These are phyloP conservation scores for Hypolimnas misippus DNA, from an alignment of 2,888 invertebrate genomes.

Conservation along the genomic window DNA sequence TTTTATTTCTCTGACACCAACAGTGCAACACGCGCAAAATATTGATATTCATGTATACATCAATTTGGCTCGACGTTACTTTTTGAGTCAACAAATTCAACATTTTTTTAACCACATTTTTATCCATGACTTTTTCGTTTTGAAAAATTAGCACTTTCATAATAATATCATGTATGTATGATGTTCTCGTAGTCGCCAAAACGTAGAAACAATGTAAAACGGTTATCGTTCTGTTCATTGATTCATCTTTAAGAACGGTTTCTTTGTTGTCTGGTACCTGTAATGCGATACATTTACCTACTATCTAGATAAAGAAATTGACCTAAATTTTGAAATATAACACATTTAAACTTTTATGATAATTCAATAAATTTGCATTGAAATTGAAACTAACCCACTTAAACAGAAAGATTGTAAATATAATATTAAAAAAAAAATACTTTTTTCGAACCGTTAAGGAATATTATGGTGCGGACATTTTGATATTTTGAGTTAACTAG, in stretches of 20 bases:
- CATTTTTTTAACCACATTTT: constrained; percentile 69
- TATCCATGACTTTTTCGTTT: constrained; percentile 76
- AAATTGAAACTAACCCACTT: too few species aligned
- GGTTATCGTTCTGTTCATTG: constrained; percentile 81
- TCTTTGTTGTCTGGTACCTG: constrained; percentile 66
- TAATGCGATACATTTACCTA: constrained; percentile 50
- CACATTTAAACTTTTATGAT: neutral
- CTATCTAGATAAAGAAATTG: neutral
- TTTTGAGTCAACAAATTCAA: constrained; percentile 63
- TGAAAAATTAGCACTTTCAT: constrained; percentile 80
- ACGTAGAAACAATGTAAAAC: constrained; percentile 82
- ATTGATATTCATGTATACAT: constrained; percentile 68
- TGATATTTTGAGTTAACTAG: too few species aligned
- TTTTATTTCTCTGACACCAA: constrained; percentile 73
- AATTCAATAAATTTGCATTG: neutral
- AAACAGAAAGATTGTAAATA: too few species aligned
- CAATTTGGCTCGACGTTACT: constrained; percentile 53
- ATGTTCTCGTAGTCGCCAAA: constrained; percentile 78
- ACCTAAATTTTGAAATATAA: neutral
- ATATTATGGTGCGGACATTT: too few species aligned
- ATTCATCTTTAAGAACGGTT: constrained; percentile 83
- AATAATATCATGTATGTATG: constrained; percentile 80
- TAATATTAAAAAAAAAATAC: neutral
- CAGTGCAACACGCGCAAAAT: constrained; percentile 74
- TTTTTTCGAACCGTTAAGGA: too few species aligned